A percentile compares a stretch with the other conserved stretches of the same genome.
These are phyloP conservation scores for Chymomyza fuscimana DNA, from an alignment of 2,888 invertebrate species.

Conservation along the genomic window DNA sequence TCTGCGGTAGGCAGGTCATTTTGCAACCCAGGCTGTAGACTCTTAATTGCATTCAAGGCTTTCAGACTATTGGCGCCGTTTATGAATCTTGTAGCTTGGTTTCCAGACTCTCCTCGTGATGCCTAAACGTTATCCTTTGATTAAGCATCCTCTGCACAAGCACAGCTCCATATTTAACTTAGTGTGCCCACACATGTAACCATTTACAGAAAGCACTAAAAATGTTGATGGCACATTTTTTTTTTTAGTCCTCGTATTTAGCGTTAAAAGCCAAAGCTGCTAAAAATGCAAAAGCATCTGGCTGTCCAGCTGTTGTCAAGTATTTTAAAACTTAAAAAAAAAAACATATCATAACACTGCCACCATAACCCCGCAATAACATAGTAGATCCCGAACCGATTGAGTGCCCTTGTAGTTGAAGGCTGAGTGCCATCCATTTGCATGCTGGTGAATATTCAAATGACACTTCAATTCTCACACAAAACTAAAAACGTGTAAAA, in stretches of 20 bases:
- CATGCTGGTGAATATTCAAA: constrained; percentile 65
- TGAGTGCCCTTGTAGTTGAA: constrained; percentile 54
- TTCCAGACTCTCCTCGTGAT: no score
- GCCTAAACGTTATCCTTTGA: no score
- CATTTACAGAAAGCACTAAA: not conserved
- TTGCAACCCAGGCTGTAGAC: no score
- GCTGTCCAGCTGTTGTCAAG: not conserved
- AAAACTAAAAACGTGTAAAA: constrained; percentile 63
- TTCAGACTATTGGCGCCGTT: no score
- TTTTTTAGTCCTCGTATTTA: not conserved
- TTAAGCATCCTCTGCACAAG: no score
- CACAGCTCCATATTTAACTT: no score
- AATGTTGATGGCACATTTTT: not conserved
- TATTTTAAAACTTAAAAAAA: not conserved
- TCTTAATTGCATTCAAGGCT: no score
- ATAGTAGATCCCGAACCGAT: not conserved
- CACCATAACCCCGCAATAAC: not conserved
- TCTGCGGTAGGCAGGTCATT: no score
- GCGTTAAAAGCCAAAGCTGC: not conserved
- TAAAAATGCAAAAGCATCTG: not conserved
- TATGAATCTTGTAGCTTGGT: no score
- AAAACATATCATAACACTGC: not conserved
- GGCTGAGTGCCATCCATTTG: constrained; percentile 67
- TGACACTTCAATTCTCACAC: constrained; percentile 55
- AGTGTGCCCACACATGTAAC: not conserved